phyloP scores from a whole-genome alignment of 2,888 invertebrate genomes.

The Acrocyrtus sp. region DNA sequence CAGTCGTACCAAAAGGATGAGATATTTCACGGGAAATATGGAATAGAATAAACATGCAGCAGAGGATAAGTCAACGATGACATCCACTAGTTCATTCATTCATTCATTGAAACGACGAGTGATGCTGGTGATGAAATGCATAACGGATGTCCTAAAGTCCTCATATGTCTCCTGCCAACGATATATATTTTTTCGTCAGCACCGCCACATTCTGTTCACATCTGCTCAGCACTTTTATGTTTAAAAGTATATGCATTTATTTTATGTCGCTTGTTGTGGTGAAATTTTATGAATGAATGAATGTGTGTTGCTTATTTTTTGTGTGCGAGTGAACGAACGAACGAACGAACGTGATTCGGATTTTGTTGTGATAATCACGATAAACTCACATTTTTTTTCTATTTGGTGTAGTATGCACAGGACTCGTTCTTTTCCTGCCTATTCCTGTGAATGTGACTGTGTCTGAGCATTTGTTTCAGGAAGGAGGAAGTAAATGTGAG shows the following conservation, averaged over 20 bases:
- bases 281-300: neutral
- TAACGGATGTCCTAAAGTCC: slow-evolving; percentile 37
- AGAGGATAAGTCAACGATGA: neutral
- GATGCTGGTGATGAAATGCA: slow-evolving; percentile 17
- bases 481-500: slow-evolving; percentile 3
- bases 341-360: neutral
- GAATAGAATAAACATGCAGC: neutral
- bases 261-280: too few relatives aligned
- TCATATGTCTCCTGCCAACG: neutral
- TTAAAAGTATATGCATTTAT: too few relatives aligned
- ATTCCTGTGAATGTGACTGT: too few relatives aligned
- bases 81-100: slow-evolving; percentile 1
- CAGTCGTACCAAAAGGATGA: neutral
- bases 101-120: slow-evolving; percentile 16
- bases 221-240: too few relatives aligned
- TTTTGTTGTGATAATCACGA: slow-evolving; percentile 6
- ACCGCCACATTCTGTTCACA: neutral
- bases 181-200: neutral
- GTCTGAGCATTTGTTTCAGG: slow-evolving; percentile 9
- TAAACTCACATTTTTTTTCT: slow-evolving; percentile 16
- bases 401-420: too few relatives aligned
- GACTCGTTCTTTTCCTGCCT: slow-evolving; percentile 24
- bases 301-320: neutral
- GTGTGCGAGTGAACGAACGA: too few relatives aligned
- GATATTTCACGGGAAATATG: neutral